Evolutionary conservation across 2,113 vertebrate genomes (phyloP), one percentile per base, ranked within the genome.

Genomic region (Elgaria multicarinata): DNA sequence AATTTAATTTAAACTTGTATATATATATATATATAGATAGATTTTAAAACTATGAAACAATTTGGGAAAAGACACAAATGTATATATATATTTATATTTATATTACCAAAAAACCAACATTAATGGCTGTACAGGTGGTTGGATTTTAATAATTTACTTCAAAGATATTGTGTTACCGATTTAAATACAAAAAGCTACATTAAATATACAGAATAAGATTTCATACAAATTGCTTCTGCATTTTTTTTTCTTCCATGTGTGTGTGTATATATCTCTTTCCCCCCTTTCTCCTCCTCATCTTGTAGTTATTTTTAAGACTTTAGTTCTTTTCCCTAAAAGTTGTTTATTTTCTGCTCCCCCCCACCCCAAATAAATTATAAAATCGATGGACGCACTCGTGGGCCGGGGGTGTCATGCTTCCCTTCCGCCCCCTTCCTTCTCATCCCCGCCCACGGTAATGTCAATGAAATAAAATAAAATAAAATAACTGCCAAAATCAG

Each of bases 141-240:
- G 96, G 97, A 96, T 97, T n/a, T 98, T 97, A 98, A 99, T 99
- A 99, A 99, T 99, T 99, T 99, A 99, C 99, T 99, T 99, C 98
- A 98, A 99, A 99, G 98, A 99, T 99, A 99, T 96, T 97, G 98
- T 98, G 97, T 98, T 98, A 98, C 98, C 98, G 98, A 99, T 99
- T 99, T 99, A 99, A 99, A 99, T 99, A 99, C 98, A 99, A 99
- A 99, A 98, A 98, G 98, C 98, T 99, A 99, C 99, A 99, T 99
- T 99, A 99, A 99, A 99, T 99, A 99, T 99, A 99, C 99, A 99
- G 98, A 97, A 98, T 99, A 98, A 98, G 98, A 98, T 98, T 98
- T 98, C 96, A 98, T 99, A 99, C 98, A 99, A 99, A 99, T 98
- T 28, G n/a, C 36, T 67, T 89, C 81, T 76, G 82, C 72, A 13